Conservation (phyloP, 2,888 invertebrate genomes). For the Scaptomyza flava region DNA sequence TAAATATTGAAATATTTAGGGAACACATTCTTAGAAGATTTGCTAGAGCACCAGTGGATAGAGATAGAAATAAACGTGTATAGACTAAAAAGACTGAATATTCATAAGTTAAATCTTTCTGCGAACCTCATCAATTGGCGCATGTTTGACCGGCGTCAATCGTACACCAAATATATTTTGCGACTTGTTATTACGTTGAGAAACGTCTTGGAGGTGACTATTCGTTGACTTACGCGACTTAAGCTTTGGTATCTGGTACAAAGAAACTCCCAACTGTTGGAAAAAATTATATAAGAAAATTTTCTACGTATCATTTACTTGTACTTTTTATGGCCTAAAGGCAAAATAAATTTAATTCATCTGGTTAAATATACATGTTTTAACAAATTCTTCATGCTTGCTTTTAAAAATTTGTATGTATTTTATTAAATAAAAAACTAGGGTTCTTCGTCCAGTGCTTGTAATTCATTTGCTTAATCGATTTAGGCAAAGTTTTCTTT, state of each 20-base stretch:
- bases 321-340: too few relatives aligned
- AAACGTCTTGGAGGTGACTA: conserved; percentile 20
- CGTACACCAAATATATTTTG: conserved; percentile 85
- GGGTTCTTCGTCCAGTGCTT: neutral
- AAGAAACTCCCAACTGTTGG: conserved; percentile 39
- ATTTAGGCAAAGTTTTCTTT: too few relatives aligned
- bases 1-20: neutral
- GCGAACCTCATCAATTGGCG: conserved; percentile 69
- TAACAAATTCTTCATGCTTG: too few relatives aligned
- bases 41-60: conserved; percentile 1
- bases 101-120: neutral
- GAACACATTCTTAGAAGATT: neutral
- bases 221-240: conserved; percentile 32
- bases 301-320: neutral
- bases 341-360: too few relatives aligned
- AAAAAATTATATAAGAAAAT: conserved; percentile 24
- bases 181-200: conserved; percentile 81
- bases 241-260: conserved; percentile 49
- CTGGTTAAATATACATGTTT: too few relatives aligned
- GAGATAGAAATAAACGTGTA: neutral
- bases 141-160: conserved; percentile 69
- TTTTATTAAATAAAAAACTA: neutral
- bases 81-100: neutral
- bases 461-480: neutral
- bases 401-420: neutral